Evolutionary conservation across 1,140 invertebrate genomes (phyloP), one percentile per base, ranked within the genome.

Genomic region (Tetramorium parvispinum): DNA sequence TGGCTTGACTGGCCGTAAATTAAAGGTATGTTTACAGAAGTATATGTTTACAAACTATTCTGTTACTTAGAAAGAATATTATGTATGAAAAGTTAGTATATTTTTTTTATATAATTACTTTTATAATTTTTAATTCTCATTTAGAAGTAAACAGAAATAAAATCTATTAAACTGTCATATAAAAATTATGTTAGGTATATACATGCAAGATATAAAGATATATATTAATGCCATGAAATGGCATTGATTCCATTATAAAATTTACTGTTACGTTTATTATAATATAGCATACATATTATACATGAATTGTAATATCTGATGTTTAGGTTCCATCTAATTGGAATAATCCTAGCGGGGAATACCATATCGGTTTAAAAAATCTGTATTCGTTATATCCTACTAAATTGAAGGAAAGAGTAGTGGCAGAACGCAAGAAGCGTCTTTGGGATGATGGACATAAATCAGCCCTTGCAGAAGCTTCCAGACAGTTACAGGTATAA

Each of bases 351-450:
- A 96, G 96, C 49, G 97, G 97, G 73, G 96, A 97, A 87, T 99
- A 97, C 95, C 97, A 98, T 83, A 95, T 98, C 70, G 99, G 99
- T 70, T 95, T 99, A 0, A 98, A 99, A 93, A 97, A 97, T 93
- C 97, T 97, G 27, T 98, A 97, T 95, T 97, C 98, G 88, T 94
- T 99, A 18, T 99, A 99, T 94, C 98, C 99, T 0, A 96, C 97
- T 77, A 97, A 97, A 92, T 95, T 99, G 16, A 96, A 96, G 85
- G 98, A 99, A 87, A 96, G 98, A 85, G 96, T 99, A n/a, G 96
- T 97, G 78, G 97, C 97, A 85, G 97, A 98, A 88, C 96, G 97
- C 16, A 98, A 98, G 91, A 97, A 98, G 91, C 97, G 97, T 91
- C 92, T 96, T 13, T 99, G 98, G 98, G 98, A 99, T 94, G 96